Conservation (phyloP, 53 echinoderm and acorn worm species). For the Luidia sarsii region DNA sequence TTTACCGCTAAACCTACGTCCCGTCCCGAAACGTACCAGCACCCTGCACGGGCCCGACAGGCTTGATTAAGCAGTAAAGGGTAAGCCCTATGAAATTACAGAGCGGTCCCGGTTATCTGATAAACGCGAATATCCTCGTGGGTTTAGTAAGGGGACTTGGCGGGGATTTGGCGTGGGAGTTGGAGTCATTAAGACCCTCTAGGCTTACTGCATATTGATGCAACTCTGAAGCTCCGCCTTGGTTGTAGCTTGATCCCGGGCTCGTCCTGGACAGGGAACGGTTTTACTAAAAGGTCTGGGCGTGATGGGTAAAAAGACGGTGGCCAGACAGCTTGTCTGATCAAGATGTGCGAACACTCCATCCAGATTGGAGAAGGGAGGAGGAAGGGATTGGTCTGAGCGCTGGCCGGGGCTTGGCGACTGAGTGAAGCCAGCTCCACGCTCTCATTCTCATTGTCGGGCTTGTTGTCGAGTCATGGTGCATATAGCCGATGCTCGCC, state of each 20-base stretch:
- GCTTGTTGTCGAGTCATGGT: too few species aligned
- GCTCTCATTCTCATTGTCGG: too few species aligned
- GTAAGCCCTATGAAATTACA: neutral
- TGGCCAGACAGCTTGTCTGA: neutral
- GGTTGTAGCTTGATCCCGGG: too few species aligned
- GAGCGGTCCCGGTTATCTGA: neutral
- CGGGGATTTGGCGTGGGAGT: neutral
- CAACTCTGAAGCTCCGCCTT: too few species aligned
- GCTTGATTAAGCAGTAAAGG: constrained; percentile 13
- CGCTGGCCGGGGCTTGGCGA: too few species aligned
- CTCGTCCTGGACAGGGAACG: too few species aligned
- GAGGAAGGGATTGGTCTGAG: too few species aligned
- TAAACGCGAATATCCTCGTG: neutral
- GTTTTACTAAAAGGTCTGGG: too few species aligned
- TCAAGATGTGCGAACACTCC: too few species aligned
- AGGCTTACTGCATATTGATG: neutral
- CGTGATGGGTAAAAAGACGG: neutral
- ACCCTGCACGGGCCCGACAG: neutral
- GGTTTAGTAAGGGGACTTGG: neutral
- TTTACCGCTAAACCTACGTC: neutral
- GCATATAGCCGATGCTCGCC: too few species aligned
- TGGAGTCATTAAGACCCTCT: neutral
- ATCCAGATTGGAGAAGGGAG: too few species aligned
- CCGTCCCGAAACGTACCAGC: neutral
- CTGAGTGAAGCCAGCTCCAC: too few species aligned